phyloP scores from a whole-genome alignment of 1,140 invertebrate species.

The Procambarus virginalis region DNA sequence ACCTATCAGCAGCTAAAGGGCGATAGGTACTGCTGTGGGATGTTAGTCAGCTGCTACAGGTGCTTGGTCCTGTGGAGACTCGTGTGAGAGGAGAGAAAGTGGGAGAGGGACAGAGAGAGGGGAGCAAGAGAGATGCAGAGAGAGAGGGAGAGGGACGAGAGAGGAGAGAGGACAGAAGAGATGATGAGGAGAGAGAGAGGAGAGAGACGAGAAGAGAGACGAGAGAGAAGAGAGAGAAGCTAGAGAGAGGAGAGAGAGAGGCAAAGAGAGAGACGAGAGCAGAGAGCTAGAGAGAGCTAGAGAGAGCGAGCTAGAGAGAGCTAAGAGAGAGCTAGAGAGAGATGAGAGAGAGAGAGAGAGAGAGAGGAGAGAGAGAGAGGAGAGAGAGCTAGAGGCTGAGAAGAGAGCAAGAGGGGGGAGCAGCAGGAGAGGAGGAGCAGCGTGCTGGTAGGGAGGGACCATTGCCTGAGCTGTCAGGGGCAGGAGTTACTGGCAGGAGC shows the following conservation, averaged over 20 bases:
- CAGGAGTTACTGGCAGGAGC: conserved; percentile 28
- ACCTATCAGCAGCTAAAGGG: too few relatives aligned
- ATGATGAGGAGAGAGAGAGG: neutral
- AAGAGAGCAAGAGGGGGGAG: neutral
- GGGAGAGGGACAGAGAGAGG: neutral
- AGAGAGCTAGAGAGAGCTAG: too few relatives aligned
- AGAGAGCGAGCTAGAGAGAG: neutral
- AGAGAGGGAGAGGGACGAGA: neutral
- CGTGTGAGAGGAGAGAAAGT: neutral
- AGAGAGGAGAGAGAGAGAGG: neutral
- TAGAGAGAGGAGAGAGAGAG: neutral
- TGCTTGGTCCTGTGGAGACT: too few relatives aligned
- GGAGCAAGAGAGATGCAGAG: neutral
- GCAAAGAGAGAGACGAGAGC: too few relatives aligned
- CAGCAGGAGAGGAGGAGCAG: neutral
- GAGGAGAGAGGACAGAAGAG: neutral
- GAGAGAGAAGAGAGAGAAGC: too few relatives aligned
- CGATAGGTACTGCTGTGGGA: too few relatives aligned
- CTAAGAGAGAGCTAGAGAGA: neutral
- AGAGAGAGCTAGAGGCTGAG: neutral
- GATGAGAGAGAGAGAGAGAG: neutral
- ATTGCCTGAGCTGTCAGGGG: conserved; percentile 34
- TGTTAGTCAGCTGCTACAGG: too few relatives aligned
- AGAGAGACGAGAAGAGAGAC: too few relatives aligned
- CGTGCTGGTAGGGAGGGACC: neutral